Evolutionary conservation across 2,113 vertebrate species (phyloP).

Genomic region (Rana temporaria): DNA sequence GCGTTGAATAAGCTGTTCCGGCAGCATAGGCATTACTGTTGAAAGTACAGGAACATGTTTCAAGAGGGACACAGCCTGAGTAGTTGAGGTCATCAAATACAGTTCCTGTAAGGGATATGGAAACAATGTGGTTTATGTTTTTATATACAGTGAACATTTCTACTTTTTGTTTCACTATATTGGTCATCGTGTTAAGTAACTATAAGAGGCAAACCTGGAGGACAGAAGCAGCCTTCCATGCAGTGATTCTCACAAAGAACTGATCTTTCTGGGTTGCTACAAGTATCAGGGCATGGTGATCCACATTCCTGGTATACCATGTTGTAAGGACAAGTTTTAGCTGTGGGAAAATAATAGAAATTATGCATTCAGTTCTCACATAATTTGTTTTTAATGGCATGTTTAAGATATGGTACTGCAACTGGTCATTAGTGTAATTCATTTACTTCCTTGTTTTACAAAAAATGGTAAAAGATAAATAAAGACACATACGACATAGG

Average conservation of each 20-base stretch:
- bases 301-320: slow-evolving; percentile 82
- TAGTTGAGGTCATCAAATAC: slow-evolving; percentile 81
- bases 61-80: slow-evolving; percentile 73
- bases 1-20: slow-evolving; percentile 73
- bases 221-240: slow-evolving; percentile 84
- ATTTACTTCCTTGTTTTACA: too few relatives aligned
- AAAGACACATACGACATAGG: slow-evolving; percentile 73
- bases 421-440: too few relatives aligned
- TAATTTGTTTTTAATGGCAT: too few relatives aligned
- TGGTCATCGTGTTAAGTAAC: too few relatives aligned
- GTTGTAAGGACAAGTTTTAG: slow-evolving; percentile 73
- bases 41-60: slow-evolving; percentile 78
- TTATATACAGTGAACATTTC: slow-evolving; percentile 38
- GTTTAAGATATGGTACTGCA: too few relatives aligned
- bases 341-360: slow-evolving; percentile 64
- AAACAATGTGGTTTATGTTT: background rate
- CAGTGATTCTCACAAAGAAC: slow-evolving; percentile 80
- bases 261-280: slow-evolving; percentile 78
- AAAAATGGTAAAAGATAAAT: background rate
- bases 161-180: too few relatives aligned
- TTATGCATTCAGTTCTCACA: background rate
- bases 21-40: slow-evolving; percentile 72
- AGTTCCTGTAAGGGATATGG: slow-evolving; percentile 70
- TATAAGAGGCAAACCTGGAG: slow-evolving; percentile 69
- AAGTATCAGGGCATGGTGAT: slow-evolving; percentile 79